Percentiles rank a stretch among this genome's conserved stretches.
These are phyloP conservation scores for Andrena camellia DNA, from an alignment of 2,888 invertebrate species.

Conservation along the genomic window DNA sequence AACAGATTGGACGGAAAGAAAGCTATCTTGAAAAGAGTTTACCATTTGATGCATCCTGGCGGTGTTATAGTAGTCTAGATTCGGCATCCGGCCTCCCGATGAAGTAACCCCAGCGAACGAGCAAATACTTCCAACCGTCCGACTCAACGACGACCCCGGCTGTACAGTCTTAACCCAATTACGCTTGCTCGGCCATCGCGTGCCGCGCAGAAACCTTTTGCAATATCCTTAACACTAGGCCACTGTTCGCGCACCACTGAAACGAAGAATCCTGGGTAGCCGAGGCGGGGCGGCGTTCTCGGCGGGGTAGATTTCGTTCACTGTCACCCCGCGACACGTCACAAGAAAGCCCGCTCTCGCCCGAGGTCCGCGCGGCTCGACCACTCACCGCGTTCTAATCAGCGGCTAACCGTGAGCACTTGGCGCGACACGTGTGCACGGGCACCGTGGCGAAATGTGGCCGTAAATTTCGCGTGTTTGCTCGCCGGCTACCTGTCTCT, in stretches of 20 bases:
- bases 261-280: neutral
- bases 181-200: slow-evolving; percentile 12
- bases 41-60: slow-evolving; percentile 85
- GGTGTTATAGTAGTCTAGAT: slow-evolving; percentile 84
- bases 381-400: slow-evolving; percentile 25
- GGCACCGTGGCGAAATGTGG: neutral
- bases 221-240: slow-evolving; percentile 25
- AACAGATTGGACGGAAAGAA: neutral
- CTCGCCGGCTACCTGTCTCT: slow-evolving; percentile 52
- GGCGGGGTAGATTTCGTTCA: neutral
- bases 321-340: slow-evolving; percentile 26
- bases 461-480: slow-evolving; percentile 39
- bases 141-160: neutral
- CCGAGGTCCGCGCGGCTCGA: slow-evolving; percentile 5
- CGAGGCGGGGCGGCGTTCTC: neutral
- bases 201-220: neutral
- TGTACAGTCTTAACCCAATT: slow-evolving; percentile 10
- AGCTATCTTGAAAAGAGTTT: slow-evolving; percentile 76
- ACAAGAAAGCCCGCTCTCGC: slow-evolving; percentile 1
- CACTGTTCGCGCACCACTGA: slow-evolving; percentile 47
- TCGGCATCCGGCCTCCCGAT: slow-evolving; percentile 80
- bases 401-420: slow-evolving; percentile 17
- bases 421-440: slow-evolving; percentile 26
- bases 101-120: slow-evolving; percentile 35
- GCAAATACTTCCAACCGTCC: slow-evolving; percentile 33